phyloP scores from a whole-genome alignment of 2,888 invertebrate genomes.

The Athalia circularis region DNA sequence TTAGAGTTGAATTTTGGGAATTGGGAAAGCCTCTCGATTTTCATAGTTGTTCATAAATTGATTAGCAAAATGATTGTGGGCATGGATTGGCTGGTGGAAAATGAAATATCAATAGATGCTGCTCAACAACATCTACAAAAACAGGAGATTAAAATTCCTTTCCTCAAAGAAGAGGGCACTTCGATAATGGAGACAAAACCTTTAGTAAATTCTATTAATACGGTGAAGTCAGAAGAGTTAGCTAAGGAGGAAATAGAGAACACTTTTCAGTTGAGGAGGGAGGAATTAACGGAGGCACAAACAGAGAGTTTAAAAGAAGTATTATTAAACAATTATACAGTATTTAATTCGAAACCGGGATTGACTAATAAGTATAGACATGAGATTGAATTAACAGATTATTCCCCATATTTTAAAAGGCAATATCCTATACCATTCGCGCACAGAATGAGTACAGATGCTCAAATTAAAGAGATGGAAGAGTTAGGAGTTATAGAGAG shows the following conservation, averaged over 20 bases:
- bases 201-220: too few relatives aligned
- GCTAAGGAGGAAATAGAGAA: neutral
- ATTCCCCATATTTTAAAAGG: neutral
- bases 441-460: neutral
- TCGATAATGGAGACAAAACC: neutral
- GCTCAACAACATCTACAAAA: neutral
- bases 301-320: neutral
- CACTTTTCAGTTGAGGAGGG: neutral
- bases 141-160: neutral
- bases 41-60: neutral
- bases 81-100: conserved; percentile 6
- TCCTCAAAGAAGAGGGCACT: neutral
- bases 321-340: neutral
- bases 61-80: neutral
- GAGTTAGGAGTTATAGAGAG: neutral
- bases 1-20: neutral
- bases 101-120: neutral
- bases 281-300: neutral
- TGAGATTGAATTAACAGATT: neutral
- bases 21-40: neutral
- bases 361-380: neutral
- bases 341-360: neutral
- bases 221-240: too few relatives aligned
- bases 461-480: neutral
- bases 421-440: conserved; percentile 7